These are phyloP conservation scores for Platorchestia sp. DNA, from an alignment of 1,140 invertebrate genomes.

Conservation along the genomic window DNA sequence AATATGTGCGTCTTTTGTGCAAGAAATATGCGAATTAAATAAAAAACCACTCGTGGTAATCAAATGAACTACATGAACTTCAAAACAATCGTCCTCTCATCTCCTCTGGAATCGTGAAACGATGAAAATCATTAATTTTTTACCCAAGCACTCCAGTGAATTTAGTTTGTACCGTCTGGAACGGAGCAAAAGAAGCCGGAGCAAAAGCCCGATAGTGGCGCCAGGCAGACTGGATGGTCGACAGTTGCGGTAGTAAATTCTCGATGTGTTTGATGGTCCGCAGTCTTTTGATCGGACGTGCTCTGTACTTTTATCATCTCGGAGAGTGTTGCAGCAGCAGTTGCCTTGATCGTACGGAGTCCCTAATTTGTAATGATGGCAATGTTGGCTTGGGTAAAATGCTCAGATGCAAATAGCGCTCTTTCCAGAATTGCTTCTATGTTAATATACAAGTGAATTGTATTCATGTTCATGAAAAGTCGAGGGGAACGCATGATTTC, in stretches of 20 bases:
- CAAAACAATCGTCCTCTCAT: background rate
- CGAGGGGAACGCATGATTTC: too few relatives aligned
- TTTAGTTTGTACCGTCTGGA: background rate
- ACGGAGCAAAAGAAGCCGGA: background rate
- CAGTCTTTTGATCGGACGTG: background rate
- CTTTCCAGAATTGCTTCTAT: background rate
- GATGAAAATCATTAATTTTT: background rate
- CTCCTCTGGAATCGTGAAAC: background rate
- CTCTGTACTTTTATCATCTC: background rate
- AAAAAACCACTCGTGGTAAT: background rate
- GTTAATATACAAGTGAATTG: too few relatives aligned
- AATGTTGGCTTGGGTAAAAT: background rate
- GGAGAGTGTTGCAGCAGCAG: background rate
- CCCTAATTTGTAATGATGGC: background rate
- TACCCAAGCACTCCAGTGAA: background rate
- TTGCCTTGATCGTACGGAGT: background rate
- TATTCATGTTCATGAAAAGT: too few relatives aligned
- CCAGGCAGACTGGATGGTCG: background rate
- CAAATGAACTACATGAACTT: background rate
- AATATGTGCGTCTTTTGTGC: background rate
- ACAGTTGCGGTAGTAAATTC: background rate
- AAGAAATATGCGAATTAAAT: background rate
- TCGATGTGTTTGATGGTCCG: background rate
- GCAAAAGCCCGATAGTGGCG: background rate
- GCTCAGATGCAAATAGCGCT: too few relatives aligned